Conservation (phyloP, 1,140 invertebrate genomes). For the Drosophila guanche region DNA sequence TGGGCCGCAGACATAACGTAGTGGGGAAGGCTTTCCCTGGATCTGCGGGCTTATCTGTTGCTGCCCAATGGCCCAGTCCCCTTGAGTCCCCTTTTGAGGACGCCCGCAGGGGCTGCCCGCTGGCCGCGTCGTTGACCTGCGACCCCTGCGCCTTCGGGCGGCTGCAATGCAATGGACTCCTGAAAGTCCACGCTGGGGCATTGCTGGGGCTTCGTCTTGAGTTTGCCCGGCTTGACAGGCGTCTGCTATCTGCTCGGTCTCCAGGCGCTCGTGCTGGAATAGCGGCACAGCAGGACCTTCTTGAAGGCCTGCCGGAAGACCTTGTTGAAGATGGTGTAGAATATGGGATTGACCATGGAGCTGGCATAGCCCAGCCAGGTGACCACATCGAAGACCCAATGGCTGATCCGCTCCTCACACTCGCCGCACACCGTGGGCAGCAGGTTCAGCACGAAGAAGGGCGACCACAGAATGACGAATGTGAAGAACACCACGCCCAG, state of each 20-base stretch:
- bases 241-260: constrained; percentile 82
- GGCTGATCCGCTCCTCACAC: constrained; percentile 89
- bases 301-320: constrained; percentile 96
- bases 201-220: constrained; percentile 56
- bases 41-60: constrained; percentile 33
- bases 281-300: constrained; percentile 92
- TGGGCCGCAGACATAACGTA: constrained; percentile 28
- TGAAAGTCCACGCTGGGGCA: constrained; percentile 68
- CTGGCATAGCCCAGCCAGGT: constrained; percentile 97
- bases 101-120: constrained; percentile 11
- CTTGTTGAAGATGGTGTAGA: constrained; percentile 97
- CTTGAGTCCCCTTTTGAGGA: constrained; percentile 46
- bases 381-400: constrained; percentile 92
- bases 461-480: constrained; percentile 96
- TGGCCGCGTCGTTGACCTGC: constrained; percentile 9
- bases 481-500: constrained; percentile 96
- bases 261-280: constrained; percentile 86
- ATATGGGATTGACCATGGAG: constrained; percentile 96
- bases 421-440: constrained; percentile 90
- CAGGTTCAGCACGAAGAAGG: constrained; percentile 95
- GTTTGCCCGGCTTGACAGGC: constrained; percentile 58
- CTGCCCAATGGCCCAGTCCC: constrained; percentile 18
- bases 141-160: background rate
- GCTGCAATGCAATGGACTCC: constrained; percentile 30
- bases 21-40: background rate